A percentile compares a stretch with the other conserved stretches of the same genome.
phyloP scores from a whole-genome alignment of 1,140 invertebrate species.

The Sipha flava region DNA sequence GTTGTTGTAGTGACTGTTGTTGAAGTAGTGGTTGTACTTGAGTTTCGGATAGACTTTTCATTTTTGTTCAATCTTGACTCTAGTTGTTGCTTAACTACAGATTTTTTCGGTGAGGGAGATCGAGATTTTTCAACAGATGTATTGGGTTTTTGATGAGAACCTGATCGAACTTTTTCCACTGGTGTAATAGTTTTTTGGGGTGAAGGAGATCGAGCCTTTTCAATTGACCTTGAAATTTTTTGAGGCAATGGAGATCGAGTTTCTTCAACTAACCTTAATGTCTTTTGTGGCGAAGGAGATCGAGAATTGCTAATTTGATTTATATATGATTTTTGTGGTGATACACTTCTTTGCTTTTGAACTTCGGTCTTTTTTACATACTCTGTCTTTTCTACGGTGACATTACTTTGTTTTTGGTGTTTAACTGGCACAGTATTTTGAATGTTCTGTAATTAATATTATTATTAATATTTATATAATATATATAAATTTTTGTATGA shows the following conservation, averaged over 20 bases:
- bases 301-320: background rate
- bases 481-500: too few relatives aligned
- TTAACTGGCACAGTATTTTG: background rate
- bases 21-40: background rate
- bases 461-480: too few relatives aligned
- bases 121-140: background rate
- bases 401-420: background rate
- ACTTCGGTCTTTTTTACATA: background rate
- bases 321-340: background rate
- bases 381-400: background rate
- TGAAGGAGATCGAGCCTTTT: background rate
- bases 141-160: background rate
- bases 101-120: conserved; percentile 3
- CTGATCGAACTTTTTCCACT: background rate
- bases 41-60: background rate
- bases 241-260: background rate
- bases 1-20: background rate
- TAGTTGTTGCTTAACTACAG: background rate
- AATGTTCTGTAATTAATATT: background rate
- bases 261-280: background rate
- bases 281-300: conserved; percentile 8
- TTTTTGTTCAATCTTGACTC: background rate
- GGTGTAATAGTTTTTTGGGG: background rate
- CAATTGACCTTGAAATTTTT: background rate
- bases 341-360: background rate